phyloP scores from a whole-genome alignment of 1,140 invertebrate genomes.

The Idris sp. region DNA sequence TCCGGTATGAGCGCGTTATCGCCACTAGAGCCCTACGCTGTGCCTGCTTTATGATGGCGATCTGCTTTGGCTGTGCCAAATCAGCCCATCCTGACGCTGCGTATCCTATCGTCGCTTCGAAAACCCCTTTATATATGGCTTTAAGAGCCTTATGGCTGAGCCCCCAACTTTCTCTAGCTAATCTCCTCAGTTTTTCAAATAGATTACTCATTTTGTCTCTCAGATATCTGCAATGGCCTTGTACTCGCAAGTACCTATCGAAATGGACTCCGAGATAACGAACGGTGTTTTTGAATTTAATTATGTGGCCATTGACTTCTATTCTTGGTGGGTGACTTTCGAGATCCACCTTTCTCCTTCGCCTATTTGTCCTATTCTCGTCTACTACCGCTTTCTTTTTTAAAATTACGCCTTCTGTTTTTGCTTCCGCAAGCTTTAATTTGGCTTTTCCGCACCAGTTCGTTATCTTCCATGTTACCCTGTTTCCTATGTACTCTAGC shows the following conservation, averaged over 20 bases:
- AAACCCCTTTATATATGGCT: no score
- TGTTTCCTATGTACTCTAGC: no score
- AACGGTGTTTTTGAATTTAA: constrained; percentile 32
- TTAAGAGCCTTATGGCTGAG: no score
- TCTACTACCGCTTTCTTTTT: background rate
- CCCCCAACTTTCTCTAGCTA: constrained; percentile 24
- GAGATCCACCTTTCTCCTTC: constrained; percentile 1
- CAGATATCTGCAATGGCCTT: no score
- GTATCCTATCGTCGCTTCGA: no score
- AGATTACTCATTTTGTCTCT: constrained; percentile 13
- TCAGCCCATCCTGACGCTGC: no score
- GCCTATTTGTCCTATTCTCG: background rate
- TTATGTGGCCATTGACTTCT: background rate
- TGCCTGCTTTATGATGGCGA: no score
- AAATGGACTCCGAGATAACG: no score
- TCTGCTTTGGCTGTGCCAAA: no score
- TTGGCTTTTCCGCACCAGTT: constrained; percentile 34
- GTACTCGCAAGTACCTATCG: no score
- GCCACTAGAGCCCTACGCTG: constrained; percentile 5
- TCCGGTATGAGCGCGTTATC: constrained; percentile 2
- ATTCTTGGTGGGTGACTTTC: constrained; percentile 18
- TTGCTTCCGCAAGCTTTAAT: constrained; percentile 36
- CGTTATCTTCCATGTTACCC: constrained; percentile 4
- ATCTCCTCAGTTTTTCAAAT: background rate
- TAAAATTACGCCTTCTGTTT: constrained; percentile 45